Percentiles rank a stretch among this genome's conserved stretches.
Conservation (phyloP, 2,113 vertebrate species). For the Sylvietta virens region DNA sequence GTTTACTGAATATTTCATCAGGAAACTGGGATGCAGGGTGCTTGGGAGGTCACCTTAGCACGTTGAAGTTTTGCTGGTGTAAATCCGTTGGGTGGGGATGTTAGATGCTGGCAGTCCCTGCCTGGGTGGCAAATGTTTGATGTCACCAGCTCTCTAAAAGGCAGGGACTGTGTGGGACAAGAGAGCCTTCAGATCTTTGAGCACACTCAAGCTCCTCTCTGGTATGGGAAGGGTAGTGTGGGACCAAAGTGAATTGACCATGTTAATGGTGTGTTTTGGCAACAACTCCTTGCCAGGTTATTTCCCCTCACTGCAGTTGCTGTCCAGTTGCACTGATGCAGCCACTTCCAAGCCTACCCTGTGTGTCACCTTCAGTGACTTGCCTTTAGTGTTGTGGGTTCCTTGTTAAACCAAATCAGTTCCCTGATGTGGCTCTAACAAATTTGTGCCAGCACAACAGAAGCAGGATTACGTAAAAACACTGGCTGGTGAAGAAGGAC, state of each 20-base stretch:
- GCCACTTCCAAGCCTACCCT: background rate
- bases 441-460: background rate
- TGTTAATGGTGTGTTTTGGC: background rate
- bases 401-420: background rate
- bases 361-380: rapidly evolving
- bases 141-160: background rate
- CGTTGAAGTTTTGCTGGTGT: background rate
- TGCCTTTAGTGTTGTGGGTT: background rate
- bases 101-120: background rate
- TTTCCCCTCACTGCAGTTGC: background rate
- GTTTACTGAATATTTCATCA: background rate
- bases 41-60: background rate
- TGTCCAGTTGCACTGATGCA: background rate
- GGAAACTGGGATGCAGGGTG: background rate
- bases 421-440: background rate
- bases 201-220: rapidly evolving
- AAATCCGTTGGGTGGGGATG: too few species aligned
- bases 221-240: rapidly evolving
- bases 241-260: background rate
- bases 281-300: background rate
- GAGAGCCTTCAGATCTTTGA: background rate
- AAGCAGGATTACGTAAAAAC: background rate
- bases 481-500: background rate
- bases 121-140: background rate
- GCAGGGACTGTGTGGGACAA: rapidly evolving